Percentiles rank a stretch among this genome's conserved stretches.
Conservation (phyloP, 2,888 invertebrate species). For the Lissonota sp. region DNA sequence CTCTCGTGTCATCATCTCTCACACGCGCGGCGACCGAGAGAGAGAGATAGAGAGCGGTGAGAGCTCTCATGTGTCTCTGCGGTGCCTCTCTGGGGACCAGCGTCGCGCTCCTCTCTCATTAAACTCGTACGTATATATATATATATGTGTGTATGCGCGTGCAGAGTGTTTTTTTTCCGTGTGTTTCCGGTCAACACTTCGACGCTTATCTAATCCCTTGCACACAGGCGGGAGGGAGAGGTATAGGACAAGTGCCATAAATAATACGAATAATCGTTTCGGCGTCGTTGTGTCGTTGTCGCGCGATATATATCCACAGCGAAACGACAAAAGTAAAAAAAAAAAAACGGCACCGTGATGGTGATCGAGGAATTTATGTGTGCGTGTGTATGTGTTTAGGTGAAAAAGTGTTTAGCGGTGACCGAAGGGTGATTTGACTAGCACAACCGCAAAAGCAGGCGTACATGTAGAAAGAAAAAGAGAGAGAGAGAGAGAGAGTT, state of each 20-base stretch:
- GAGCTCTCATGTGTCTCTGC: conserved; percentile 60
- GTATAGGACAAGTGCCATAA: conserved; percentile 2
- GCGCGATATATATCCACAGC: neutral
- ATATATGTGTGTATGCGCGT: conserved; percentile 21
- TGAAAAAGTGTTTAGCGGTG: neutral
- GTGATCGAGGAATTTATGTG: neutral
- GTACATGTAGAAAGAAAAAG: neutral
- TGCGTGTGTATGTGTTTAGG: conserved; percentile 9
- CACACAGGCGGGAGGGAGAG: conserved; percentile 29
- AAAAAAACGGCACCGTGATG: neutral
- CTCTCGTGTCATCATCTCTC: conserved; percentile 61
- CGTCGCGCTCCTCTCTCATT: conserved; percentile 24
- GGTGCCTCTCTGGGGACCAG: conserved; percentile 54
- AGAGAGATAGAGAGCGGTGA: neutral
- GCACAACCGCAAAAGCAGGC: neutral
- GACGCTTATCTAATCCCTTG: conserved; percentile 61
- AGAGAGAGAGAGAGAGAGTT: conserved; percentile 1
- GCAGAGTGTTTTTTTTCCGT: neutral
- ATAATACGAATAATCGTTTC: neutral
- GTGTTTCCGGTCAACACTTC: conserved; percentile 45
- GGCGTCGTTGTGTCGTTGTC: neutral
- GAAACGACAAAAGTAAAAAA: neutral
- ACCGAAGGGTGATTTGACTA: conserved; percentile 32
- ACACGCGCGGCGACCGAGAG: conserved; percentile 43
- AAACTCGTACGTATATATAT: conserved; percentile 9